Evolutionary conservation across 2,888 invertebrate genomes (phyloP), one percentile per base, ranked within the genome.

Genomic region (Dioctria linearis): DNA sequence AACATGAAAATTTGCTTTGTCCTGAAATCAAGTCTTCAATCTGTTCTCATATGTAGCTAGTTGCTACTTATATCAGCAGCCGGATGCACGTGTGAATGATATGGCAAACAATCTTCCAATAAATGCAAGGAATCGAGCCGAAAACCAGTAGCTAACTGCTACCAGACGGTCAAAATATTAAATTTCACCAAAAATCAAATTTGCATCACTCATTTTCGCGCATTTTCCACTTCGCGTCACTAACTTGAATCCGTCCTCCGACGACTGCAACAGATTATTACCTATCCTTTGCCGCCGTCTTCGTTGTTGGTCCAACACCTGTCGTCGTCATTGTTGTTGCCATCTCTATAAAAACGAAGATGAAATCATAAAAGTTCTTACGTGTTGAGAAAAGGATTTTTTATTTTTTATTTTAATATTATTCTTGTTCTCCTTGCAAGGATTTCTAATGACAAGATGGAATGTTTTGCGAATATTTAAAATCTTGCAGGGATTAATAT

Each of bases 161-260:
- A 13, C 75, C 75, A 75, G 75, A 75, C 75, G 75, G 75, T 59
- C 54, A 61, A 57, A 57, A 61, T 57, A 75, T 75, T 75, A 61
- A 75, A 42, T 75, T 75, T 75, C 75, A 75, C 61, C 71, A 75
- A 75, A 75, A 75, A 75, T 75, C 75, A 75, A 75, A 75, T 75
- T 61, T 59, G 42, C 59, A 75, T 75, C 59, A 61, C 59, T 75
- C 75, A 61, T 75, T 75, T 75, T 75, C 75, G 75, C 75, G 75
- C 75, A 75, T 75, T 75, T 75, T 71, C 71, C 71, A 71, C 43
- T 71, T 71, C 71, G 54, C 71, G 54, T 42, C 71, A 71, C 71
- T 71, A 71, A 54, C 51, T 51, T 11, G 71, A 71, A n/a, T 54
- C 13, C 71, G 71, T 51, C 39, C 46, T 71, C 39, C 40, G 54